phyloP scores from a whole-genome alignment of 2,113 vertebrate species.

The Lepisosteus oculatus region DNA sequence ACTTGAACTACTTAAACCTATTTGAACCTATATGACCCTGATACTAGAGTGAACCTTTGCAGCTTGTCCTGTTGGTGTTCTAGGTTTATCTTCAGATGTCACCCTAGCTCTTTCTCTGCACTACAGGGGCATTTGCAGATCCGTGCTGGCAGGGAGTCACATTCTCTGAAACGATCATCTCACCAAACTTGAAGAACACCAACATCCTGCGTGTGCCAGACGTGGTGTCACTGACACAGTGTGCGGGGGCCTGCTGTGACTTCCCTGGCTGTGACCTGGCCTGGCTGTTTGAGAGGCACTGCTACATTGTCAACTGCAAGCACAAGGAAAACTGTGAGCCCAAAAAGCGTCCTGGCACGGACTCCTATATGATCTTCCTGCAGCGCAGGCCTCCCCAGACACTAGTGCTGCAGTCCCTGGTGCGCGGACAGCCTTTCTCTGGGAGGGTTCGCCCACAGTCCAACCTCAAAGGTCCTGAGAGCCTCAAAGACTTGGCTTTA shows the following conservation, averaged over 20 bases:
- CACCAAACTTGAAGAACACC: constrained; percentile 68
- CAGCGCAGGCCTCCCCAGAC: constrained; percentile 60
- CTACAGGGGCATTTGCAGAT: constrained; percentile 63
- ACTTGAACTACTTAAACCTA: no score
- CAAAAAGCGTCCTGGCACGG: constrained; percentile 60
- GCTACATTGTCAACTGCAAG: constrained; percentile 82
- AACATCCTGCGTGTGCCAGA: constrained; percentile 74
- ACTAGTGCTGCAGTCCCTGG: constrained; percentile 58
- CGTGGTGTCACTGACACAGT: constrained; percentile 60
- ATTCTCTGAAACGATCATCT: constrained; percentile 72
- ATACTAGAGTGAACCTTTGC: no score
- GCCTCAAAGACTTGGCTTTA: constrained; percentile 70
- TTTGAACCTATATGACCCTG: no score
- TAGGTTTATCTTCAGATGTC: not conserved
- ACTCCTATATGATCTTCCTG: constrained; percentile 77
- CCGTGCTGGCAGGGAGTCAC: constrained; percentile 77
- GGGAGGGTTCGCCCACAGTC: constrained; percentile 51
- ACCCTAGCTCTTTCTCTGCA: not conserved
- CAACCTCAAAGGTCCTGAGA: constrained; percentile 49
- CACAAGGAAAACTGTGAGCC: constrained; percentile 70
- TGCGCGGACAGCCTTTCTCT: constrained; percentile 58
- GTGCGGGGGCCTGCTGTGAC: constrained; percentile 75
- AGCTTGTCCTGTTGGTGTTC: not conserved
- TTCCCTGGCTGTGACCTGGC: constrained; percentile 75
- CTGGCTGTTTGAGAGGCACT: constrained; percentile 82